Evolutionary conservation across 1,140 invertebrate species (phyloP).

Genomic region (Pseudomyrmex sp.): DNA sequence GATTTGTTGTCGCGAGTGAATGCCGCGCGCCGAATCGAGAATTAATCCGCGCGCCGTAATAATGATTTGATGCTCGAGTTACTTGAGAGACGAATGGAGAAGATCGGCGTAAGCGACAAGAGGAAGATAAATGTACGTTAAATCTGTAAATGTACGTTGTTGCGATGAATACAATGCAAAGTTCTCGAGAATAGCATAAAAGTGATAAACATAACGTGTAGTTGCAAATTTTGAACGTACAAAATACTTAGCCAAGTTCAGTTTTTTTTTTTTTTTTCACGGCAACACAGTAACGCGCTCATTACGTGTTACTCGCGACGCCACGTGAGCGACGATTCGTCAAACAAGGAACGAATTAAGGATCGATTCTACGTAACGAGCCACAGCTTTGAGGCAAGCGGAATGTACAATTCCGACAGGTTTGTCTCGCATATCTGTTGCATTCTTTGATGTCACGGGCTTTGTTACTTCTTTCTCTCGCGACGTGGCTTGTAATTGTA

Average conservation of each 20-base stretch:
- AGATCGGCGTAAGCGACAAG: background rate
- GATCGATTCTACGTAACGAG: conserved; percentile 45
- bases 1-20: conserved; percentile 39
- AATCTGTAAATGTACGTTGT: background rate
- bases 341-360: conserved; percentile 57
- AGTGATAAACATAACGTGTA: conserved; percentile 1
- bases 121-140: too few species aligned
- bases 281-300: conserved; percentile 40
- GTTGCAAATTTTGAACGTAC: background rate
- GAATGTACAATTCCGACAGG: conserved; percentile 28
- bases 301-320: background rate
- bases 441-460: conserved; percentile 13
- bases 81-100: background rate
- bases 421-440: background rate
- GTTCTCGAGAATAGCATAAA: conserved; percentile 5
- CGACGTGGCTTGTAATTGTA: background rate
- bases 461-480: conserved; percentile 21
- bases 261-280: conserved; percentile 1
- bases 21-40: conserved; percentile 14
- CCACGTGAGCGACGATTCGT: conserved; percentile 12
- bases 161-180: background rate
- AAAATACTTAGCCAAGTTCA: background rate
- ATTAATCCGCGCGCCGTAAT: conserved; percentile 54
- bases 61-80: conserved; percentile 20
- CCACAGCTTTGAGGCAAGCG: conserved; percentile 15